phyloP scores from a whole-genome alignment of 2,888 invertebrate genomes.

The Heterodera filipjevi region DNA sequence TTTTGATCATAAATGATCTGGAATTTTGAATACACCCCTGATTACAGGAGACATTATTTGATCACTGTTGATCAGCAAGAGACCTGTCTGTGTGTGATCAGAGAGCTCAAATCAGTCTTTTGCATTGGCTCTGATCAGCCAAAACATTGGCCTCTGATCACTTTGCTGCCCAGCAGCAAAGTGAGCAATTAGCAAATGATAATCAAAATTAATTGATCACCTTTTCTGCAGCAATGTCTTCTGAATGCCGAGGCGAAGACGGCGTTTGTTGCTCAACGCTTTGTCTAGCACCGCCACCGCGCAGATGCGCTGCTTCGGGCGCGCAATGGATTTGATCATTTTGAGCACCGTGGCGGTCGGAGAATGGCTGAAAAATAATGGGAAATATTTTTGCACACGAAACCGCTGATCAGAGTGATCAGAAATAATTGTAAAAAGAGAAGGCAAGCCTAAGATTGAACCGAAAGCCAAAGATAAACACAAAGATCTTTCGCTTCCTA shows the following conservation, averaged over 20 bases:
- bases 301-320: conserved; percentile 17
- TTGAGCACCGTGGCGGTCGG: conserved; percentile 19
- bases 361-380: conserved; percentile 5
- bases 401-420: not conserved
- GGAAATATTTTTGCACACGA: not conserved
- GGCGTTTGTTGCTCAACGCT: conserved; percentile 35
- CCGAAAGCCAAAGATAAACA: too few species aligned
- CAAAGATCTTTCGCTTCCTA: too few species aligned
- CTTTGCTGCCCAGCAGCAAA: too few species aligned
- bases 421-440: not conserved
- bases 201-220: not conserved
- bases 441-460: too few species aligned
- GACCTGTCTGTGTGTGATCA: too few species aligned
- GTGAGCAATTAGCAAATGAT: too few species aligned
- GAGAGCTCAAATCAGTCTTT: too few species aligned
- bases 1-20: too few species aligned
- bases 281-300: conserved; percentile 34
- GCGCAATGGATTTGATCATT: conserved; percentile 19
- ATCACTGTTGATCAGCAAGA: too few species aligned
- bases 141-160: not conserved
- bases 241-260: conserved; percentile 33
- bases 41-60: too few species aligned
- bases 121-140: too few species aligned
- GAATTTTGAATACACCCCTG: too few species aligned
- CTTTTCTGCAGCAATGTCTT: conserved; percentile 30